Evolutionary conservation across 2,888 invertebrate genomes (phyloP).

Genomic region (Eupithecia dodoneata): DNA sequence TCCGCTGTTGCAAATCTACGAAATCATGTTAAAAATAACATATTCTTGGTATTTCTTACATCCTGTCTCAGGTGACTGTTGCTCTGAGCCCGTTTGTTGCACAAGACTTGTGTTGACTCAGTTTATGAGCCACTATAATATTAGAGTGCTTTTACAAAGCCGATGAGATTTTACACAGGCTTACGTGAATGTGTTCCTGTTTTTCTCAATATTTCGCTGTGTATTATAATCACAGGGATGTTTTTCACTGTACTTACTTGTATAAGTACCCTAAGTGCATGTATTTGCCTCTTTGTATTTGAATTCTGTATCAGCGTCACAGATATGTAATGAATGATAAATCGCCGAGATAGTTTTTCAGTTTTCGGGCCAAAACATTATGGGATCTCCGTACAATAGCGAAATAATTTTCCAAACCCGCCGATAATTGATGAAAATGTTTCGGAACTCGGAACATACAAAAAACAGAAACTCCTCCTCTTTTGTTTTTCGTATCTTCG

Average conservation of each 20-base stretch:
- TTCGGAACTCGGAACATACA: too few relatives aligned
- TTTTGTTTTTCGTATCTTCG: too few relatives aligned
- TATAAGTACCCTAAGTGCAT: too few relatives aligned
- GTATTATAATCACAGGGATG: background rate
- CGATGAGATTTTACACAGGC: background rate
- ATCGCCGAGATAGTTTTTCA: too few relatives aligned
- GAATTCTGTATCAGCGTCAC: too few relatives aligned
- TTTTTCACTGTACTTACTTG: background rate
- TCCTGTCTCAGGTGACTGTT: slow-evolving; percentile 27
- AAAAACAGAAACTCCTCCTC: too few relatives aligned
- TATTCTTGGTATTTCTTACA: slow-evolving; percentile 28
- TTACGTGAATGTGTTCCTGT: background rate
- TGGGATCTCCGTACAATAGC: too few relatives aligned
- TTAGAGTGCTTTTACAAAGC: background rate
- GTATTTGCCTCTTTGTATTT: too few relatives aligned
- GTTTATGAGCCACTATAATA: slow-evolving; percentile 5
- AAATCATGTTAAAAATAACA: slow-evolving; percentile 20
- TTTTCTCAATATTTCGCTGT: background rate
- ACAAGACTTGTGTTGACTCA: slow-evolving; percentile 46
- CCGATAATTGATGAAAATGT: too few relatives aligned
- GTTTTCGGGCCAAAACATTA: too few relatives aligned
- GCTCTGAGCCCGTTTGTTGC: slow-evolving; percentile 43
- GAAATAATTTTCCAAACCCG: too few relatives aligned
- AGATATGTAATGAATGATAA: too few relatives aligned
- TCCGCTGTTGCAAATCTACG: slow-evolving; percentile 27